These are phyloP conservation scores for Astreopora myriophthalma DNA, from an alignment of 64 coral and sea anemone species.

Conservation along the genomic window DNA sequence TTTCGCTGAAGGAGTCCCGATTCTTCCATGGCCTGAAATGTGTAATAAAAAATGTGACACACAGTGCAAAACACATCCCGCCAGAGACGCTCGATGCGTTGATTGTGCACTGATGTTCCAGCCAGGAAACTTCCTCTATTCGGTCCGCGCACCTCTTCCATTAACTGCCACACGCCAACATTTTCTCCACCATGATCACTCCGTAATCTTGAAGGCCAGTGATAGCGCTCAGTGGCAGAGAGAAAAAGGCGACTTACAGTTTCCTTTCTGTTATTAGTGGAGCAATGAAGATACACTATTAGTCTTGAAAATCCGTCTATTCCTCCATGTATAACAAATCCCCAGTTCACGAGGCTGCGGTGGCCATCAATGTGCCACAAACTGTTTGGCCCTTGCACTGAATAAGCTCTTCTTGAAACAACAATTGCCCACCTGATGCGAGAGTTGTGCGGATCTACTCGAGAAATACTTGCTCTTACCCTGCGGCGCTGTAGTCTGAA, in stretches of 20 bases:
- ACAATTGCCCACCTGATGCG: neutral
- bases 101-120: conserved; percentile 22
- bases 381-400: conserved; percentile 22
- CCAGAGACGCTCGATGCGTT: conserved; percentile 48
- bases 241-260: conserved; percentile 13
- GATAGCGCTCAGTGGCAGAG: neutral
- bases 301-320: conserved; percentile 41
- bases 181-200: conserved; percentile 37
- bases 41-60: conserved; percentile 23
- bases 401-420: neutral
- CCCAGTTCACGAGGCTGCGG: neutral
- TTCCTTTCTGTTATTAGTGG: neutral
- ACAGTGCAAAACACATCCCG: conserved; percentile 49
- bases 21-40: conserved; percentile 41
- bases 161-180: conserved; percentile 28
- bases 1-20: neutral
- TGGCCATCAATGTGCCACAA: conserved; percentile 44
- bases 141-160: conserved; percentile 1
- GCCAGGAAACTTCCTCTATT: conserved; percentile 48
- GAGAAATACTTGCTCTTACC: conserved; percentile 11
- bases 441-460: neutral
- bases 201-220: conserved; percentile 36
- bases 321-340: neutral
- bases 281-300: neutral
- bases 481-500: conserved; percentile 9